Conservation (phyloP, 2,888 invertebrate genomes). For the Agrotis ipsilon region DNA sequence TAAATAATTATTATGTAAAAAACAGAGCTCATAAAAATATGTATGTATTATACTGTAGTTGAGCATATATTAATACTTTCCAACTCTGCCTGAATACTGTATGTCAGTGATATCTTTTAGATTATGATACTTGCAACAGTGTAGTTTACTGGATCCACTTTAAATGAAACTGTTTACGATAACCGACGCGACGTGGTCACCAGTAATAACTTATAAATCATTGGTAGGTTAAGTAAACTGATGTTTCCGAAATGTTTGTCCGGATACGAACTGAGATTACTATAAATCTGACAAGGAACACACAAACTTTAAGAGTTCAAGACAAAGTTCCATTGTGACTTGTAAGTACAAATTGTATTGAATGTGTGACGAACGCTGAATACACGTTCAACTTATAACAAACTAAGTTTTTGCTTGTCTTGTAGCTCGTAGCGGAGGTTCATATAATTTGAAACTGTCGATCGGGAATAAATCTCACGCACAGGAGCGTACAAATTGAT, state of each 20-base stretch:
- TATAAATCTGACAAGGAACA: conserved; percentile 1
- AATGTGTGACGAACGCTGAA: conserved; percentile 10
- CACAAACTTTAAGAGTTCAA: neutral
- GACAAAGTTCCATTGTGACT: conserved; percentile 14
- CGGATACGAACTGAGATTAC: neutral
- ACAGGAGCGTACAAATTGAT: conserved; percentile 48
- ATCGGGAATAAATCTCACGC: conserved; percentile 55
- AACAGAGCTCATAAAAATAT: neutral
- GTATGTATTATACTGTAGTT: no score
- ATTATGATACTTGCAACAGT: no score
- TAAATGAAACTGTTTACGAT: no score
- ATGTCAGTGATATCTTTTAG: no score
- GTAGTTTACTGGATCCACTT: no score
- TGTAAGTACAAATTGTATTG: conserved; percentile 6
- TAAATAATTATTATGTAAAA: neutral
- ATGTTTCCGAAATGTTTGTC: neutral
- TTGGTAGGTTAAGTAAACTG: neutral
- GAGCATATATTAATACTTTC: neutral
- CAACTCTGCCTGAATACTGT: neutral
- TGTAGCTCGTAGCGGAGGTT: conserved; percentile 27
- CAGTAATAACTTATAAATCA: no score
- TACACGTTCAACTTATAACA: conserved; percentile 29
- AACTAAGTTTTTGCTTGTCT: conserved; percentile 29
- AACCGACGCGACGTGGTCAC: no score
- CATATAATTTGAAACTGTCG: conserved; percentile 59